These are phyloP conservation scores for Pollenia amentaria DNA, from an alignment of 2,888 invertebrate species.

Conservation along the genomic window DNA sequence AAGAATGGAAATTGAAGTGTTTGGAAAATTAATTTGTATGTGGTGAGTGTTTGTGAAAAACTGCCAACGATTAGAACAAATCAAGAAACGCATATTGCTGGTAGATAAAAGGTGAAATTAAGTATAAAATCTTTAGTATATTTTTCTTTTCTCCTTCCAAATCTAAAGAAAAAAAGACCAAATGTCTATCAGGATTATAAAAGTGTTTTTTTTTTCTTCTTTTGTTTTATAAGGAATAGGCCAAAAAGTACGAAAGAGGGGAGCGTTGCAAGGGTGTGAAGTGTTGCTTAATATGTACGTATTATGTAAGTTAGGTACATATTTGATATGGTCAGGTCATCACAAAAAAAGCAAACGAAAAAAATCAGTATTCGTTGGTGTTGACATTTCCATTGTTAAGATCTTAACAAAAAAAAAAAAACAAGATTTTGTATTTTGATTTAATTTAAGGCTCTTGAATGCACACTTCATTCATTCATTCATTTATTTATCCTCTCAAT, in stretches of 20 bases:
- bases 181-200: constrained; percentile 68
- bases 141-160: constrained; percentile 17
- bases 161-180: constrained; percentile 3
- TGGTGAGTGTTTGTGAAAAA: constrained; percentile 72
- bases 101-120: constrained; percentile 80
- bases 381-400: constrained; percentile 72
- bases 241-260: neutral
- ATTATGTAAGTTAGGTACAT: constrained; percentile 45
- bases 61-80: constrained; percentile 79
- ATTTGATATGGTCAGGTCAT: constrained; percentile 69
- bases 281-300: constrained; percentile 32
- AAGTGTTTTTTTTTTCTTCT: constrained; percentile 7
- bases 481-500: constrained; percentile 27
- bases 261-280: constrained; percentile 57
- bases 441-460: constrained; percentile 82
- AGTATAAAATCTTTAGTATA: constrained; percentile 66
- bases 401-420: constrained; percentile 59
- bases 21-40: constrained; percentile 73
- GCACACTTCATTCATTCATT: constrained; percentile 74
- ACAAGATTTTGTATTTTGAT: constrained; percentile 77
- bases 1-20: constrained; percentile 33
- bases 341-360: constrained; percentile 15
- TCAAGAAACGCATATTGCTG: constrained; percentile 73
- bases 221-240: constrained; percentile 44
- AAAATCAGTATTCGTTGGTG: constrained; percentile 63